These are phyloP conservation scores for Gambusia yucatana DNA, from an alignment of 2,797 vertebrate genomes.

Conservation along the genomic window DNA sequence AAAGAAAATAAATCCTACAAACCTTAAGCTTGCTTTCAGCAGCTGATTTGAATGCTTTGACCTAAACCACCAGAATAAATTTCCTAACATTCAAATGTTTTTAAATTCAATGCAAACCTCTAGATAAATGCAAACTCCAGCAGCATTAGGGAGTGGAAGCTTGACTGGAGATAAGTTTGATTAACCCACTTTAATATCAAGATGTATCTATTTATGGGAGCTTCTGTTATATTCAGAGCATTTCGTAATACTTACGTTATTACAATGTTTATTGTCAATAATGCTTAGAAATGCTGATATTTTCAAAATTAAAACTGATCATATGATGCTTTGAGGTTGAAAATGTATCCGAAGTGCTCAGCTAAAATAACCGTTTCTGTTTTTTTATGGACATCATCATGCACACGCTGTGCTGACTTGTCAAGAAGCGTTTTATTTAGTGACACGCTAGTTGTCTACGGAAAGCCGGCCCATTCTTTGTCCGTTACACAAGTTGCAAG, in stretches of 20 bases:
- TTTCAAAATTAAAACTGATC: not conserved
- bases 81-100: conserved; percentile 10
- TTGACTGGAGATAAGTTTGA: not conserved
- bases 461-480: not conserved
- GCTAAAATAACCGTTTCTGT: conserved; percentile 1
- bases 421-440: not conserved
- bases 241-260: not conserved
- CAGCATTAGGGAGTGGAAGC: not conserved
- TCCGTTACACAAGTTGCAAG: not conserved
- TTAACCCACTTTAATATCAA: not conserved
- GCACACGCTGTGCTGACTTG: not conserved
- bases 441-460: not conserved
- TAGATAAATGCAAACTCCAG: not conserved
- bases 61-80: not conserved
- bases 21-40: not conserved
- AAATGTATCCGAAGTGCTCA: not conserved
- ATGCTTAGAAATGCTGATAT: not conserved
- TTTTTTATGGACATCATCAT: not conserved
- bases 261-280: not conserved
- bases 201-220: not conserved
- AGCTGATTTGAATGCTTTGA: not conserved
- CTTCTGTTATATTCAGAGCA: not conserved
- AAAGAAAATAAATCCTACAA: not conserved
- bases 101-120: conserved; percentile 5
- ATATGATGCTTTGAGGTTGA: conserved; percentile 3